phyloP scores from a whole-genome alignment of 2,888 invertebrate species.

The Ischnura elegans region DNA sequence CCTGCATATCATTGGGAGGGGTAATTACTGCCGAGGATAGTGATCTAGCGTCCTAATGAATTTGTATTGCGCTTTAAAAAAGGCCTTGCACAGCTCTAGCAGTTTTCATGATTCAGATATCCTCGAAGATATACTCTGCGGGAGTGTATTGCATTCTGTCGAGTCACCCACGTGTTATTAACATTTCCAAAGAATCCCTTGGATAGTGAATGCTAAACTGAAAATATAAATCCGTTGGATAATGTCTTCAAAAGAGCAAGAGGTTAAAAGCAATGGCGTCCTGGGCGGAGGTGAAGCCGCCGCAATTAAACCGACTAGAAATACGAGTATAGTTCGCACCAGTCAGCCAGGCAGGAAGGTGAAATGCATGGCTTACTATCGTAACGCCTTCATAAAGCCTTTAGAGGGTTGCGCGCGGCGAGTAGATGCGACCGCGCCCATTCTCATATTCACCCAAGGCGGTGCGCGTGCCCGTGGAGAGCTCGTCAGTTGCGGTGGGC shows the following conservation, averaged over 20 bases:
- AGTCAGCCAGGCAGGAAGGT: neutral
- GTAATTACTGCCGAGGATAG: neutral
- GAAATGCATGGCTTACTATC: neutral
- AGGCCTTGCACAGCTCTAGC: neutral
- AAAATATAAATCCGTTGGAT: constrained; percentile 36
- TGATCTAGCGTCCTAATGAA: neutral
- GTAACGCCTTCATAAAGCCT: constrained; percentile 56
- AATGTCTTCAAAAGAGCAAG: neutral
- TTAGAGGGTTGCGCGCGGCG: constrained; percentile 45
- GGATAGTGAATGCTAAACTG: neutral
- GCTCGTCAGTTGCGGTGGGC: constrained; percentile 13
- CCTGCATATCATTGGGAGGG: neutral
- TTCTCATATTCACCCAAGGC: constrained; percentile 49
- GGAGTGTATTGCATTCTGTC: neutral
- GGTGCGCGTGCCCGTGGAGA: neutral
- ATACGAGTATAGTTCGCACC: constrained; percentile 48
- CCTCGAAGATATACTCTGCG: neutral
- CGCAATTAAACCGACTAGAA: constrained; percentile 54
- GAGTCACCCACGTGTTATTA: neutral
- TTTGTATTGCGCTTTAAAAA: neutral
- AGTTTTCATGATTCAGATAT: neutral
- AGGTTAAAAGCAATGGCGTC: constrained; percentile 41
- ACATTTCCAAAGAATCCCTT: neutral
- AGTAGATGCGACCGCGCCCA: constrained; percentile 44
- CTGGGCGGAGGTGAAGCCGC: neutral